phyloP scores from a whole-genome alignment of 1,140 invertebrate genomes.

The Drosophila pseudoobscura region DNA sequence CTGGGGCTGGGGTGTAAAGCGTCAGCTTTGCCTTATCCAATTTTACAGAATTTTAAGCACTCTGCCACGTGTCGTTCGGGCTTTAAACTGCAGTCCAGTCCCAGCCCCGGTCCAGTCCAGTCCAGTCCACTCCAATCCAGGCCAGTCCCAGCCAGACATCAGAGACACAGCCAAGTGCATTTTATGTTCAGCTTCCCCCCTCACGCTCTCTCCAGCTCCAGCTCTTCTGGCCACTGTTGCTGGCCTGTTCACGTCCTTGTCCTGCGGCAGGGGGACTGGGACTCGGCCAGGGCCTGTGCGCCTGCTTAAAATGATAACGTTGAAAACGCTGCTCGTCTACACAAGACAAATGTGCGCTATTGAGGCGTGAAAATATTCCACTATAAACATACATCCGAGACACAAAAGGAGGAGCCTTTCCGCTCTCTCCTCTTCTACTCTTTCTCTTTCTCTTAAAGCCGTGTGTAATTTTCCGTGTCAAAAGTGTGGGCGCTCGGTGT shows the following conservation, averaged over 20 bases:
- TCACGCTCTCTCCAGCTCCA: background rate
- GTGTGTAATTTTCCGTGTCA: conserved; percentile 67
- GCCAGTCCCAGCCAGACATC: conserved; percentile 28
- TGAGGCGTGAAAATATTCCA: conserved; percentile 80
- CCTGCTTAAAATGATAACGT: conserved; percentile 80
- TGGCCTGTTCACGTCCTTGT: conserved; percentile 48
- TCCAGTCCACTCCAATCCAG: conserved; percentile 5
- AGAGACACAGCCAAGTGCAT: conserved; percentile 60
- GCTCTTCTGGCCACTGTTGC: conserved; percentile 11
- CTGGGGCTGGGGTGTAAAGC: conserved; percentile 30
- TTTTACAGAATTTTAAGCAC: conserved; percentile 64
- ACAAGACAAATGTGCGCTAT: conserved; percentile 78
- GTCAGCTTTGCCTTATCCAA: conserved; percentile 60
- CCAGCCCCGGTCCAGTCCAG: background rate
- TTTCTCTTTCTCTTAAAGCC: conserved; percentile 38
- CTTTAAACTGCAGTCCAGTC: conserved; percentile 55
- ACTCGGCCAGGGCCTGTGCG: conserved; percentile 32
- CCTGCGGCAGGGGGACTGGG: conserved; percentile 2
- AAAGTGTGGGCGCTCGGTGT: conserved; percentile 52
- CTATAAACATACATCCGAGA: conserved; percentile 57
- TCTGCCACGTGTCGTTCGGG: conserved; percentile 20
- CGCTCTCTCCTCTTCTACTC: background rate
- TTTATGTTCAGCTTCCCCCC: conserved; percentile 65
- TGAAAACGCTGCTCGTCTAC: conserved; percentile 63
- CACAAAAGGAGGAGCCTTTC: conserved; percentile 25